phyloP scores from a whole-genome alignment of 2,888 invertebrate species.

The Zele albiditarsus region DNA sequence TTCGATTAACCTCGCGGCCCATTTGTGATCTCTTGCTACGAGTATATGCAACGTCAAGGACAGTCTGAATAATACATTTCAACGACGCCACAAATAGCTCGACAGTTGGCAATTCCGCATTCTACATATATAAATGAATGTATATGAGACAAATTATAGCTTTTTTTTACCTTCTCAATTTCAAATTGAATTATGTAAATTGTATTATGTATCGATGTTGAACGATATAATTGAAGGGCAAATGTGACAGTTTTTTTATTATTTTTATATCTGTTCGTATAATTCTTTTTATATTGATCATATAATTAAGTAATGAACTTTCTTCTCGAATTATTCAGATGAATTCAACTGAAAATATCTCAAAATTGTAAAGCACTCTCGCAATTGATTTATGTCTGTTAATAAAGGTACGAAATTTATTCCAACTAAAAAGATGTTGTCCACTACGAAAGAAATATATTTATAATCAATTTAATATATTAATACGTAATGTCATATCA shows the following conservation, averaged over 20 bases:
- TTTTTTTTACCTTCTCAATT: conserved; percentile 26
- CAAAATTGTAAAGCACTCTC: too few species aligned
- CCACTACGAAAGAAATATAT: too few species aligned
- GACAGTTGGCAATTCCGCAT: conserved; percentile 30
- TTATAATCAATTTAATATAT: too few species aligned
- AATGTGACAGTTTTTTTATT: not conserved
- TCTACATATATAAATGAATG: conserved; percentile 1
- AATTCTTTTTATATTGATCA: too few species aligned
- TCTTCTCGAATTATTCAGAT: too few species aligned
- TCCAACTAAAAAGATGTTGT: too few species aligned
- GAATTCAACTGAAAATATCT: too few species aligned
- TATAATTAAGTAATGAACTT: too few species aligned
- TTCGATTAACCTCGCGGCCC: conserved; percentile 35
- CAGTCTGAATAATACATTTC: conserved; percentile 41
- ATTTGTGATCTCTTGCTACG: conserved; percentile 28
- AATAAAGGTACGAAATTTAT: too few species aligned
- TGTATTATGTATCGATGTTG: not conserved
- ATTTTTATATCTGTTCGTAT: not conserved
- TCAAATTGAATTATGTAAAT: conserved; percentile 39
- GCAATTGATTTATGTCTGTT: too few species aligned
- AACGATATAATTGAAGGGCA: not conserved
- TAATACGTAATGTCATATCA: too few species aligned
- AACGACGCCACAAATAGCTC: conserved; percentile 40
- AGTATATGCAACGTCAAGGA: conserved; percentile 37
- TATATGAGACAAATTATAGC: not conserved